Evolutionary conservation across 2,888 invertebrate genomes (phyloP), one percentile per base, ranked within the genome.

Genomic region (Argyra leucocephala): DNA sequence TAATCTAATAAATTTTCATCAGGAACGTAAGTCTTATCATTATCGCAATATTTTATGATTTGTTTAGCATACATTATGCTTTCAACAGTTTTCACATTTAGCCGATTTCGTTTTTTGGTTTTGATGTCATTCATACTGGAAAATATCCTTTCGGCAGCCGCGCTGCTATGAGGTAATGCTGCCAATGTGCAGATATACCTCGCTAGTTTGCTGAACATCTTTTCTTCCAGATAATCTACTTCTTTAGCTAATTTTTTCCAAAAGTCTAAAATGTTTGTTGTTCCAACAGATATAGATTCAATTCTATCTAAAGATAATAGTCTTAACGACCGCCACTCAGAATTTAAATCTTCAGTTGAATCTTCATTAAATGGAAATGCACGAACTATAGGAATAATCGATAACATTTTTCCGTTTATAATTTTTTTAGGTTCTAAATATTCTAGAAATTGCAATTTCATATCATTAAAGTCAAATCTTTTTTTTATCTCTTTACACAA

Each of bases 121-220:
- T 64, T 66, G 22, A 64, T 23, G 59, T 21, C 5, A 23, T 23
- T 61, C 18, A 66, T 60, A 9, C 9, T 37, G 1, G 64, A 66
- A 62, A 66, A 64, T 24, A 59, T 58, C 58, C 63, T 31, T 57
- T 66, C 66, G 61, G 64, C 64, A n/a, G 62, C 64, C 37, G 64
- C 66, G 48, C 62, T 64, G 23, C 66, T 66, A 60, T 66, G 62
- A 1, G 63, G 63, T 1, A 60, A n/a, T 15, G 64, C 61, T 22
- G 48, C 62, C 57, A 66, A 64, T 36, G 22, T 64, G 15, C 57
- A 61, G 62, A 64, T 66, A 48, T 64, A 66, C 12, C 23, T 12
- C 15, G 62, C 26, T 22, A 66, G 37, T 60, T 63, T 60, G 3
- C 18, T 10, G 31, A 61, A 63, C 22, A 63, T 66, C 57, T 62